Conservation (phyloP, 2,113 vertebrate genomes). For the Pomatorhinus ruficollis region DNA sequence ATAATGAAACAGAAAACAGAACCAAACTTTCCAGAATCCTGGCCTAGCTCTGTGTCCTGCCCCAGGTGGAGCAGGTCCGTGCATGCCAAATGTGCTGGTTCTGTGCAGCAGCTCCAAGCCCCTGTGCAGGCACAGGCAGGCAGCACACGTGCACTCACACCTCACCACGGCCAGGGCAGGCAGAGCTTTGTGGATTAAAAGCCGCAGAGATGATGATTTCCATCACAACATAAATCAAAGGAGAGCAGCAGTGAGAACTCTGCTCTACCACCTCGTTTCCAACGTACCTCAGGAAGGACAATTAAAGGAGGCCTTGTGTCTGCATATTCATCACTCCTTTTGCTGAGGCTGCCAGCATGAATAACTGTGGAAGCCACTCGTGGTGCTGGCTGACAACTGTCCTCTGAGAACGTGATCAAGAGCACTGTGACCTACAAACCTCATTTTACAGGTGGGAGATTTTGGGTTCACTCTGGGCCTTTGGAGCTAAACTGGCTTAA, state of each 20-base stretch:
- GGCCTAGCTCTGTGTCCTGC: rapidly evolving
- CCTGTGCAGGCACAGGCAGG: background rate
- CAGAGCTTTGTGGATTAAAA: background rate
- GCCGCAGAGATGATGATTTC: background rate
- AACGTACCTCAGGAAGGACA: background rate
- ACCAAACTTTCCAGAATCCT: background rate
- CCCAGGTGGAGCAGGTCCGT: background rate
- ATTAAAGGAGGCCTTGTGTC: background rate
- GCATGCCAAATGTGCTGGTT: background rate
- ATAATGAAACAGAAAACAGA: background rate
- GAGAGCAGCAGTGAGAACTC: background rate
- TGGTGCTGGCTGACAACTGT: background rate
- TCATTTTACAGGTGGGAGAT: background rate
- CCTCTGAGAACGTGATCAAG: background rate
- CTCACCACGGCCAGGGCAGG: rapidly evolving
- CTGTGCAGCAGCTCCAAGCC: background rate
- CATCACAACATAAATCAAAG: background rate
- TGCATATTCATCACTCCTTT: background rate
- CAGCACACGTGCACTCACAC: rapidly evolving
- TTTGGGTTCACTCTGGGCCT: background rate
- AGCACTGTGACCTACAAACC: background rate
- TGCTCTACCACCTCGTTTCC: background rate
- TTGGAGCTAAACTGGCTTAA: background rate
- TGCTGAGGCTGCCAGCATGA: background rate
- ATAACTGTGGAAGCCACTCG: background rate